A percentile compares a stretch with the other conserved stretches of the same genome.
Conservation (phyloP, 2,113 vertebrate species). For the Meleagris gallopavo region DNA sequence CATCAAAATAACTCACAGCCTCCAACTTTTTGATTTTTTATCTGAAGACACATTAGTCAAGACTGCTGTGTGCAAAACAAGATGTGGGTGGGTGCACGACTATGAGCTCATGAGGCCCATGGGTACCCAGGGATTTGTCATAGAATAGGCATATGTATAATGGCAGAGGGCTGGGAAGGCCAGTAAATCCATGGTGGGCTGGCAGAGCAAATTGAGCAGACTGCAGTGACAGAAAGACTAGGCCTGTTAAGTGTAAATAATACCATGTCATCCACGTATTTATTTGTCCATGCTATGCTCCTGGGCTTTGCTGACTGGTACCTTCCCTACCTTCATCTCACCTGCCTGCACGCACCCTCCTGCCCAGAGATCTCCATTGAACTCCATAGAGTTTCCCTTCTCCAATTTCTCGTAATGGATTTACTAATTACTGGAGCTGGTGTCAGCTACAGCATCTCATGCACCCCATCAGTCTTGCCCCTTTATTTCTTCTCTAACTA, state of each 20-base stretch:
- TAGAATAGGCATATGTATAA: fast-evolving
- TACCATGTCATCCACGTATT: neutral
- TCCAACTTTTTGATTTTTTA: neutral
- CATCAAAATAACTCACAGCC: neutral
- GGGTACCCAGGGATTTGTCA: neutral
- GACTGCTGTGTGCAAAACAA: neutral
- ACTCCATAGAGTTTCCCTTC: neutral
- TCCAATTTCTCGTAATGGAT: neutral
- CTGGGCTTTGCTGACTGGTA: neutral
- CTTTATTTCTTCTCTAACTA: neutral
- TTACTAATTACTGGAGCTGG: neutral
- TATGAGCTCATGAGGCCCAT: fast-evolving
- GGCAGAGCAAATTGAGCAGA: neutral
- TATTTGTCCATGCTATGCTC: neutral
- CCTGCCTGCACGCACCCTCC: no score
- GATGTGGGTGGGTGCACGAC: neutral
- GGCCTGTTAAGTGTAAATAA: neutral
- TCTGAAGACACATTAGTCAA: neutral
- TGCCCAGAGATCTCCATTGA: neutral
- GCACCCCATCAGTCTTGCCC: neutral
- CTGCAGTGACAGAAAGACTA: neutral
- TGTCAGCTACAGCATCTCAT: neutral
- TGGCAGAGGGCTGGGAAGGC: fast-evolving
- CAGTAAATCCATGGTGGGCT: neutral
- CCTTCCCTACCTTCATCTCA: neutral